Percentiles rank a stretch among this genome's conserved stretches.
These are phyloP conservation scores for Gallinago nigripennis DNA, from an alignment of 2,797 vertebrate species.

Conservation along the genomic window DNA sequence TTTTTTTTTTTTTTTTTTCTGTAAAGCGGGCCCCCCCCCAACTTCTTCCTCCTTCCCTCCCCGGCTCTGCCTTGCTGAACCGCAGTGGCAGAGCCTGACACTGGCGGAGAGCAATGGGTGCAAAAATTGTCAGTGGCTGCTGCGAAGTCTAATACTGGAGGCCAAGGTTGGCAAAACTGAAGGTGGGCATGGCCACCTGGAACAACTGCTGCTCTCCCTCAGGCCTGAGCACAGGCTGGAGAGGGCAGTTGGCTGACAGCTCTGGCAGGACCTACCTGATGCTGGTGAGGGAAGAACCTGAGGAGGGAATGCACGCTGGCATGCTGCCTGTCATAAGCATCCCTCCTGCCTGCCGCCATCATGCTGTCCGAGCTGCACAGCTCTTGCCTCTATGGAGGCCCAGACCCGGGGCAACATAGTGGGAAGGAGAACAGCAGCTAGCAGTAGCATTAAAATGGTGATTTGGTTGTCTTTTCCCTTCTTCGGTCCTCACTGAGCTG, in stretches of 20 bases:
- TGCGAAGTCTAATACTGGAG: not conserved
- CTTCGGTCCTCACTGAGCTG: not conserved
- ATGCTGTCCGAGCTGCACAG: not conserved
- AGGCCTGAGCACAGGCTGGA: not conserved
- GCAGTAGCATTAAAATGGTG: not conserved
- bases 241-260: accelerated
- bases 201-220: not conserved
- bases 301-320: not conserved
- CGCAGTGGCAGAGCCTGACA: not conserved
- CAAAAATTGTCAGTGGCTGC: not conserved
- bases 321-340: not conserved
- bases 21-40: not conserved
- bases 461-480: not conserved
- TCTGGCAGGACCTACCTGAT: not conserved
- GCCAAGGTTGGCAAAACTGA: not conserved
- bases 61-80: not conserved
- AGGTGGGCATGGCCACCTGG: not conserved
- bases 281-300: not conserved
- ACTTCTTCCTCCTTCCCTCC: constrained; percentile 24
- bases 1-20: not conserved
- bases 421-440: not conserved
- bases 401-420: not conserved
- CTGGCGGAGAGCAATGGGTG: not conserved
- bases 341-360: not conserved
- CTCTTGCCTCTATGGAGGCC: not conserved